Percentiles rank a stretch among this genome's conserved stretches.
phyloP scores from a whole-genome alignment of 2,797 vertebrate genomes.

The Luscinia megarhynchos region DNA sequence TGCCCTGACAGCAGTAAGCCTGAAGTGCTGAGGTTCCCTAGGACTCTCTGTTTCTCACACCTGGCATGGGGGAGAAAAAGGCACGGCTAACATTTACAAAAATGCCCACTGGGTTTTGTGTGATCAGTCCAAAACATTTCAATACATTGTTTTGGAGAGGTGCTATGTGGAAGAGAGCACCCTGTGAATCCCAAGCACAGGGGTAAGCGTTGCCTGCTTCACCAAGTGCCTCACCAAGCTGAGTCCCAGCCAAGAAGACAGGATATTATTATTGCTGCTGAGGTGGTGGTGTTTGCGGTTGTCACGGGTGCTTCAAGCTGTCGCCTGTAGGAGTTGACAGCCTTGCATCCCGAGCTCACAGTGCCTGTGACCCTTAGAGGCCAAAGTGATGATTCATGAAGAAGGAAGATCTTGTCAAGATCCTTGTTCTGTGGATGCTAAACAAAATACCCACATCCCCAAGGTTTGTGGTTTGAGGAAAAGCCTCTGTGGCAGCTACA shows the following conservation, averaged over 20 bases:
- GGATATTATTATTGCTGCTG: neutral
- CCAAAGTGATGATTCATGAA: neutral
- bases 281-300: neutral
- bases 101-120: neutral
- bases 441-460: neutral
- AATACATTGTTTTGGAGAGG: neutral
- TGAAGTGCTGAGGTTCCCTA: neutral
- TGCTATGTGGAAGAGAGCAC: neutral
- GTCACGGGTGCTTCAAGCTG: neutral
- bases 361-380: neutral
- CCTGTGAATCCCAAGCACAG: too few relatives aligned
- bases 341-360: rapidly evolving
- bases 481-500: neutral
- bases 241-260: neutral
- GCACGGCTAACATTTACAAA: neutral
- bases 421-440: neutral
- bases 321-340: neutral
- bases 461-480: neutral
- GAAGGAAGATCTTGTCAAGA: neutral
- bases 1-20: neutral
- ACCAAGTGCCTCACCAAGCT: neutral
- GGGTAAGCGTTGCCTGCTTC: neutral
- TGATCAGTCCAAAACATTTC: neutral
- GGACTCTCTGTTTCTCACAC: neutral
- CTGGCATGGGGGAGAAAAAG: neutral